Conservation (phyloP, 2,888 invertebrate species). For the Hirtodrosophila histrioides region DNA sequence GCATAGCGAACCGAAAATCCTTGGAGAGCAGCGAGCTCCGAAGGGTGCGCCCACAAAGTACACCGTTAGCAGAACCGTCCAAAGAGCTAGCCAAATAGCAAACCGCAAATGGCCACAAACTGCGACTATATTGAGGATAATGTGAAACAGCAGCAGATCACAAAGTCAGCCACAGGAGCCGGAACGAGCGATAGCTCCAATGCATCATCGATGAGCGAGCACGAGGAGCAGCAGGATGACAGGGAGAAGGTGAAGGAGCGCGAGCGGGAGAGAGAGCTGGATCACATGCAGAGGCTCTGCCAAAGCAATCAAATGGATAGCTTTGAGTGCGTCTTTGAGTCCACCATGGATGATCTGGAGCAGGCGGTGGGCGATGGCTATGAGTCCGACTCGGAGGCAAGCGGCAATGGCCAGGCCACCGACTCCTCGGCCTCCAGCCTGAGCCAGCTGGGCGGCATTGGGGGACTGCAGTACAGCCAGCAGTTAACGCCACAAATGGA, state of each 20-base stretch:
- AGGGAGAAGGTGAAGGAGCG: slow-evolving; percentile 36
- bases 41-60: too few relatives aligned
- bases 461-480: slow-evolving; percentile 61
- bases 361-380: slow-evolving; percentile 79
- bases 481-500: slow-evolving; percentile 53
- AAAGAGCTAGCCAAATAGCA: slow-evolving; percentile 21
- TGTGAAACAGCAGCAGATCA: slow-evolving; percentile 63
- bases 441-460: slow-evolving; percentile 47
- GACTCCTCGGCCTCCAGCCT: slow-evolving; percentile 58
- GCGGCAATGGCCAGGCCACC: slow-evolving; percentile 63
- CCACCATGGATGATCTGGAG: slow-evolving; percentile 83
- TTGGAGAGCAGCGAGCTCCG: not conserved
- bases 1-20: slow-evolving; percentile 29
- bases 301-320: slow-evolving; percentile 69
- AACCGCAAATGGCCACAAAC: slow-evolving; percentile 81
- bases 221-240: slow-evolving; percentile 59
- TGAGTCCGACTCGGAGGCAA: slow-evolving; percentile 82
- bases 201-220: slow-evolving; percentile 48
- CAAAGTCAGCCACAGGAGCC: slow-evolving; percentile 22
- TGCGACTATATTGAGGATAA: slow-evolving; percentile 75
- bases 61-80: slow-evolving; percentile 4
- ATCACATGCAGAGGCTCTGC: slow-evolving; percentile 11
- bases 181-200: slow-evolving; percentile 24
- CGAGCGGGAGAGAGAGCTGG: slow-evolving; percentile 5
- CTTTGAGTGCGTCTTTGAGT: slow-evolving; percentile 83